Percentiles rank a stretch among this genome's conserved stretches.
Evolutionary conservation across 2,797 vertebrate genomes (phyloP).

Genomic region (Odontamblyopus rebecca): DNA sequence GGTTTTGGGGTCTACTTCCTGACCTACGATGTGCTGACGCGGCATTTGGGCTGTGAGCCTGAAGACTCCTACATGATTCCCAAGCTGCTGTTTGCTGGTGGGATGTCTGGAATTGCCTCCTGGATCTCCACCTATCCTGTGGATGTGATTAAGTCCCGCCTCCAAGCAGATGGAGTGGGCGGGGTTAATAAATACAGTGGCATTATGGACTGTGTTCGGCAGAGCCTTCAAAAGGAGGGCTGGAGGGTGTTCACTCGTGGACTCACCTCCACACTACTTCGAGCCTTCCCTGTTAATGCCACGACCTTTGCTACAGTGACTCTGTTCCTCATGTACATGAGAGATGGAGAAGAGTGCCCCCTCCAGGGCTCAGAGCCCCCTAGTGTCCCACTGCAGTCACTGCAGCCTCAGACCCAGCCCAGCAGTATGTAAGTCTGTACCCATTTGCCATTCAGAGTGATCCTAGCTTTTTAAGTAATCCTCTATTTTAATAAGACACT

Average conservation of each 20-base stretch:
- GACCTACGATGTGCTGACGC: constrained; percentile 88
- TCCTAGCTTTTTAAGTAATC: neutral
- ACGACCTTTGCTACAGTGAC: constrained; percentile 96
- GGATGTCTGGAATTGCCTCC: constrained; percentile 91
- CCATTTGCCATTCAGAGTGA: neutral
- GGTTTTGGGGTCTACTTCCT: constrained; percentile 97
- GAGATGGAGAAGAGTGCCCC: constrained; percentile 73
- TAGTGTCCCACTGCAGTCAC: constrained; percentile 78
- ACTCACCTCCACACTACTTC: constrained; percentile 91
- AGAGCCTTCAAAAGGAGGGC: constrained; percentile 90
- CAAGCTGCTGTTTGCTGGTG: constrained; percentile 92
- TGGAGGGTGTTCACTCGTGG: constrained; percentile 91
- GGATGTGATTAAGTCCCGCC: constrained; percentile 96
- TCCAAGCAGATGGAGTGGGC: constrained; percentile 91
- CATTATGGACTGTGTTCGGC: constrained; percentile 87
- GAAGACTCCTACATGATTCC: constrained; percentile 89
- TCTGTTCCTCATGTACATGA: constrained; percentile 89
- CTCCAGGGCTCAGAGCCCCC: constrained; percentile 80
- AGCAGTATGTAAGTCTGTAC: constrained; percentile 56
- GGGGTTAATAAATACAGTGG: constrained; percentile 84
- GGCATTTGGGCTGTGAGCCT: constrained; percentile 88
- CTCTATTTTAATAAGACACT: neutral
- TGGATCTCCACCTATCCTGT: constrained; percentile 96
- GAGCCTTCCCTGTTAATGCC: constrained; percentile 95
- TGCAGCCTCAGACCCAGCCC: constrained; percentile 68